Conservation (phyloP, 1,140 invertebrate genomes). For the Drosophila arawakana region DNA sequence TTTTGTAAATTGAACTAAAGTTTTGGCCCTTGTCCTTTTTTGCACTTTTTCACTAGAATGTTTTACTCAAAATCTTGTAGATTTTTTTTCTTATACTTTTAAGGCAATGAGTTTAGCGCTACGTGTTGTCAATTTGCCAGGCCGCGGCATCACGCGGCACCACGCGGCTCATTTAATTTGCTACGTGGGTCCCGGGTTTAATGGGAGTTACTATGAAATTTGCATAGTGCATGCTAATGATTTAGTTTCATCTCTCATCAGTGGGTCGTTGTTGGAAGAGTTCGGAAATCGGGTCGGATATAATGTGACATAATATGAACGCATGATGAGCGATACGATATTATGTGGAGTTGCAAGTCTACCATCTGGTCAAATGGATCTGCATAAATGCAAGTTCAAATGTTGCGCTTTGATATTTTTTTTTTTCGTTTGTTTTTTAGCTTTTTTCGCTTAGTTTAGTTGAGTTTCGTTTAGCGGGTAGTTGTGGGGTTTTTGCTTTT, state of each 20-base stretch:
- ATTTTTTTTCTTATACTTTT: slow-evolving; percentile 3
- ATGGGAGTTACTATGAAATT: slow-evolving; percentile 41
- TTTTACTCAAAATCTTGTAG: not conserved
- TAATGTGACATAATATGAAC: slow-evolving; percentile 78
- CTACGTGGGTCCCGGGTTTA: slow-evolving; percentile 53
- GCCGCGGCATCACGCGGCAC: not conserved
- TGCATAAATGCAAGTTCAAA: slow-evolving; percentile 82
- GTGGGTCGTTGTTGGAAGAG: slow-evolving; percentile 27
- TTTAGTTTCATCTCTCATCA: slow-evolving; percentile 18
- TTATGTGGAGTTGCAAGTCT: slow-evolving; percentile 85
- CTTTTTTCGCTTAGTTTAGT: slow-evolving; percentile 56
- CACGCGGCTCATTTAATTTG: slow-evolving; percentile 71
- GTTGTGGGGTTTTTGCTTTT: slow-evolving; percentile 2
- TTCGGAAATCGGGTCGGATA: slow-evolving; percentile 30
- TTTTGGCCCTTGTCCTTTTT: slow-evolving; percentile 12
- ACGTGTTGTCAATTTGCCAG: slow-evolving; percentile 74
- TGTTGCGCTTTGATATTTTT: slow-evolving; percentile 65
- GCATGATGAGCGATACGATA: slow-evolving; percentile 82
- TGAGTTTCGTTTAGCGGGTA: slow-evolving; percentile 53
- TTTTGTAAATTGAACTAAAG: slow-evolving; percentile 75
- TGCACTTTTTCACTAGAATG: slow-evolving; percentile 9
- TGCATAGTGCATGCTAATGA: slow-evolving; percentile 65
- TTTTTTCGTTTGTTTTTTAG: slow-evolving; percentile 42
- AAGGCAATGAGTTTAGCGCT: slow-evolving; percentile 41
- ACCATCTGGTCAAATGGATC: slow-evolving; percentile 83